phyloP scores from a whole-genome alignment of 2,888 invertebrate genomes.

The Neoascia interrupta region DNA sequence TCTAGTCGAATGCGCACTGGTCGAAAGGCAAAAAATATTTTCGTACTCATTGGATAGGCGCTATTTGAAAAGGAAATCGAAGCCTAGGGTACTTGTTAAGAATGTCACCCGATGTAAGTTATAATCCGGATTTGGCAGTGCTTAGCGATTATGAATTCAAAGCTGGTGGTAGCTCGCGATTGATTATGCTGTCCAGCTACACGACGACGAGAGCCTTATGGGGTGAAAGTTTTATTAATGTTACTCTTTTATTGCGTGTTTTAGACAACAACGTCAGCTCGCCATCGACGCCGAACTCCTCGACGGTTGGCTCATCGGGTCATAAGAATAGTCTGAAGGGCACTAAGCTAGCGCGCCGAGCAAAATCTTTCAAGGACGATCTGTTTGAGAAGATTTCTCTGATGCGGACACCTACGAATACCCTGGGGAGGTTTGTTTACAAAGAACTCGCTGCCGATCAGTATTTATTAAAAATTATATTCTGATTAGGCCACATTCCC shows the following conservation, averaged over 20 bases:
- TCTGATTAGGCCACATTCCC: constrained; percentile 82
- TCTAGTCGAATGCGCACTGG: constrained; percentile 76
- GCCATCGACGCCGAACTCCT: constrained; percentile 77
- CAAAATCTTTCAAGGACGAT: constrained; percentile 95
- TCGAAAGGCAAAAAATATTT: constrained; percentile 75
- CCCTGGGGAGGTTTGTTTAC: constrained; percentile 78
- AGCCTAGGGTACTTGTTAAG: constrained; percentile 74
- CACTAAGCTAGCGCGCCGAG: constrained; percentile 91
- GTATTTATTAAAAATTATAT: not conserved
- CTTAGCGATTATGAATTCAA: constrained; percentile 24
- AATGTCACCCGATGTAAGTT: constrained; percentile 76
- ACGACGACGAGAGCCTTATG: constrained; percentile 1
- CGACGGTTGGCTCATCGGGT: constrained; percentile 79
- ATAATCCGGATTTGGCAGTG: constrained; percentile 67
- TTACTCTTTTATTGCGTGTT: too few relatives aligned
- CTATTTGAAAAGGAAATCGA: constrained; percentile 60
- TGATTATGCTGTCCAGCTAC: too few relatives aligned
- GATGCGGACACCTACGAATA: constrained; percentile 89
- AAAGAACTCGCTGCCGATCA: not conserved
- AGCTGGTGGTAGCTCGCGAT: too few relatives aligned
- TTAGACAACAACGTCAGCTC: constrained; percentile 78
- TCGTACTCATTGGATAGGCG: constrained; percentile 73
- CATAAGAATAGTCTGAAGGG: constrained; percentile 89
- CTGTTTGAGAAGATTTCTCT: constrained; percentile 93
- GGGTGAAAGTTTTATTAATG: constrained; percentile 48